Evolutionary conservation across 2,113 vertebrate species (phyloP).

Genomic region (Anthoscopus minutus): DNA sequence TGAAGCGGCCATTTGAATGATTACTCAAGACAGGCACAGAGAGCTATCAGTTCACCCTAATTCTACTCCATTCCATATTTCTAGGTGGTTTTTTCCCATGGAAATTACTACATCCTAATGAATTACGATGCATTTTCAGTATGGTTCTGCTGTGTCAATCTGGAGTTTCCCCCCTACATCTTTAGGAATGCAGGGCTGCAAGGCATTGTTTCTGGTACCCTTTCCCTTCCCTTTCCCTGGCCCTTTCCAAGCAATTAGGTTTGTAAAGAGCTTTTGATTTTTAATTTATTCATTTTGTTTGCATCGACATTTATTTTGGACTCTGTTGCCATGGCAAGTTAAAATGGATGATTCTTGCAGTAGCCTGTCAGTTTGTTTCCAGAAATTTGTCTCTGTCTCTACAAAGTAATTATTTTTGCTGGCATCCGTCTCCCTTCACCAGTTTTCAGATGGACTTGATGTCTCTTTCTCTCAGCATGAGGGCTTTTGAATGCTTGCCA

Average conservation of each 20-base stretch:
- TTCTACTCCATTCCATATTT: not conserved
- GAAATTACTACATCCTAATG: not conserved
- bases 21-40: not conserved
- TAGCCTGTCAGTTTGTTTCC: not conserved
- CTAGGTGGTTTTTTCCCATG: not conserved
- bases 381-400: not conserved
- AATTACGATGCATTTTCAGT: not conserved
- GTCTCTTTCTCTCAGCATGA: constrained; percentile 3
- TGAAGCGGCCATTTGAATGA: not conserved
- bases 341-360: not conserved
- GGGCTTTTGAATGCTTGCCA: not conserved
- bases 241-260: not conserved
- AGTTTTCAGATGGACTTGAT: constrained; percentile 27
- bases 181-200: not conserved
- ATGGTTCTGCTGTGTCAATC: not conserved
- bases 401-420: constrained; percentile 43
- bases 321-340: not conserved
- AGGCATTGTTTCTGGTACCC: not conserved
- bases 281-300: not conserved
- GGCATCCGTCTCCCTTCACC: constrained; percentile 5
- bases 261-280: not conserved
- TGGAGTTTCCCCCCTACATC: not conserved
- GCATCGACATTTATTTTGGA: not conserved
- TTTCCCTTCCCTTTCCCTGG: not conserved
- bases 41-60: not conserved